These are phyloP conservation scores for Axis porcinus DNA, from an alignment of 2,113 vertebrate genomes.

Conservation along the genomic window DNA sequence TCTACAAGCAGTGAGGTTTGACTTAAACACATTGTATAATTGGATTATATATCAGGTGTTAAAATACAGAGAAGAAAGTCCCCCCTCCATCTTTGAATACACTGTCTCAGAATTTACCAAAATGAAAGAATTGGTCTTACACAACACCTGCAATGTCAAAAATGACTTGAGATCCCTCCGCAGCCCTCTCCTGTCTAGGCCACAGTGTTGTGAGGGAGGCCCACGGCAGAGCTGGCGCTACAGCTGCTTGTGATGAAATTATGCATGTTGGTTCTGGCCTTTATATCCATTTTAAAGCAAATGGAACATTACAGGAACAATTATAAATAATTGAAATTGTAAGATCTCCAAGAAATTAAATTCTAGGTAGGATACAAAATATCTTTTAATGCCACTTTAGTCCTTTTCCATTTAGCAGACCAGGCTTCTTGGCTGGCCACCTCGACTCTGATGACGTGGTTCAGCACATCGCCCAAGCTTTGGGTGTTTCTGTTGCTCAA, in stretches of 20 bases:
- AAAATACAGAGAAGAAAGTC: neutral
- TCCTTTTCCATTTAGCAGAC: conserved; percentile 46
- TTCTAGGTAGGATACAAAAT: conserved; percentile 45
- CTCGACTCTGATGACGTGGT: neutral
- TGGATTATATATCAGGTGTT: neutral
- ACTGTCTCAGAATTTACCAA: neutral
- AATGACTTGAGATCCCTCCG: neutral
- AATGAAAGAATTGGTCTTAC: neutral
- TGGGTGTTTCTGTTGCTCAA: neutral
- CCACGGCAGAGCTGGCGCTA: neutral
- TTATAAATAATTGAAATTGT: conserved; percentile 58
- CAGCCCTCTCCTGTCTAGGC: neutral
- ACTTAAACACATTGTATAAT: neutral
- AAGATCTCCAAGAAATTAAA: conserved; percentile 41
- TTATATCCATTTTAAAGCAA: conserved; percentile 62
- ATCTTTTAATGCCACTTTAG: conserved; percentile 41
- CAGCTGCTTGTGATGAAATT: conserved; percentile 27
- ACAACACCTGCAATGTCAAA: neutral
- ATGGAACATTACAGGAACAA: conserved; percentile 48
- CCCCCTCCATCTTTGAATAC: neutral
- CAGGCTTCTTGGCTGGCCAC: neutral
- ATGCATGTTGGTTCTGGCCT: conserved; percentile 50
- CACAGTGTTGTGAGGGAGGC: neutral
- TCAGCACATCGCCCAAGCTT: neutral
- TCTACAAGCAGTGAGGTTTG: neutral